These are phyloP conservation scores for Apaloderma vittatum DNA, from an alignment of 2,113 vertebrate genomes.

Conservation along the genomic window DNA sequence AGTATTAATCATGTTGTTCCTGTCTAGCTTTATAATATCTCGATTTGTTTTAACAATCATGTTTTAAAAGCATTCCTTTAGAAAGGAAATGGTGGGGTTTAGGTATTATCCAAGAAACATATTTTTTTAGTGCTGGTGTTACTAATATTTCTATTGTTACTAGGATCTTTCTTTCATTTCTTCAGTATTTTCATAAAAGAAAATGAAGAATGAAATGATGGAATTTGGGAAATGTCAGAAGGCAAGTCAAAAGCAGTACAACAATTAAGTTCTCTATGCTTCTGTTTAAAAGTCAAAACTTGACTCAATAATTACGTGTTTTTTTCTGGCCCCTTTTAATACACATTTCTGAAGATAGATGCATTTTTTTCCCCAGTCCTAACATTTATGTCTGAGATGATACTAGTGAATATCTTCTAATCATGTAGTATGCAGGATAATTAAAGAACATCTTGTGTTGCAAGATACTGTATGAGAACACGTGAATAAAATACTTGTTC, in stretches of 20 bases:
- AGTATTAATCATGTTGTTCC: not conserved
- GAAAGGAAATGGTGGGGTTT: not conserved
- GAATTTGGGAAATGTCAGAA: not conserved
- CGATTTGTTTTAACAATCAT: not conserved
- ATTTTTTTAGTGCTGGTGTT: not conserved
- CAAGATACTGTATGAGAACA: not conserved
- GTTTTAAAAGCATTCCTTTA: not conserved
- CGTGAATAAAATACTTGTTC: fast-evolving
- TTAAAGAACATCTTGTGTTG: not conserved
- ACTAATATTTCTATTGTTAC: not conserved
- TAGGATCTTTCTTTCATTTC: not conserved
- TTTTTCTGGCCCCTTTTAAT: not conserved
- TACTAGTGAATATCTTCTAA: not conserved
- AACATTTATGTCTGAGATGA: not conserved
- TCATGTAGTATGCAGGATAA: not conserved
- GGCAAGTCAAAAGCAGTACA: not conserved
- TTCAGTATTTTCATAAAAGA: not conserved
- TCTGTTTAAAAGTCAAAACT: not conserved
- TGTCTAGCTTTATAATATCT: not conserved
- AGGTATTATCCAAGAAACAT: not conserved
- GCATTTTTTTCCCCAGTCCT: fast-evolving
- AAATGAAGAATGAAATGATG: not conserved
- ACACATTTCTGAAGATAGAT: not conserved
- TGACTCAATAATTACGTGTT: not conserved
- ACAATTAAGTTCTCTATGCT: not conserved